Conservation (phyloP, 1,140 invertebrate genomes). For the Euura saliciscinereae region DNA sequence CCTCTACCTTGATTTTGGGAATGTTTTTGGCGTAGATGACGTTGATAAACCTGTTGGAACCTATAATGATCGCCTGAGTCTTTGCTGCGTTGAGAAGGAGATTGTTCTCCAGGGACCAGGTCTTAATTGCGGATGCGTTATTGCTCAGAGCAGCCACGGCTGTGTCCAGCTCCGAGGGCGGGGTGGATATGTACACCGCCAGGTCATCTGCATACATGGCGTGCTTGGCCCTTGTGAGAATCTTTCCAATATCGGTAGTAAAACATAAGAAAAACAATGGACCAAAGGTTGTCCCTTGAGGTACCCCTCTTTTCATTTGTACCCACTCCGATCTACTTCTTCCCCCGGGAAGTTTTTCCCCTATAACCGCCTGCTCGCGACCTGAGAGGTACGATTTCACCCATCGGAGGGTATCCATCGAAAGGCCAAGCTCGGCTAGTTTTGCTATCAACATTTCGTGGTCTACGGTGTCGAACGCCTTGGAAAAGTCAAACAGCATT, state of each 20-base stretch:
- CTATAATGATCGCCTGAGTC: background rate
- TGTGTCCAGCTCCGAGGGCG: background rate
- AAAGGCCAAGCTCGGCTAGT: conserved; percentile 10
- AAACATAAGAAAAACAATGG: background rate
- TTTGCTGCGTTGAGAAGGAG: background rate
- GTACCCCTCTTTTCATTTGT: background rate
- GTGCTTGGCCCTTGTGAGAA: background rate
- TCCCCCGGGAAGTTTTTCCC: background rate
- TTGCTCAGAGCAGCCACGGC: background rate
- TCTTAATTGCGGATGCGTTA: background rate
- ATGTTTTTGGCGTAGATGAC: background rate
- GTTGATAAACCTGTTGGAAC: background rate
- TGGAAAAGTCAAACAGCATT: conserved; percentile 23
- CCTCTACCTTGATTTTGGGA: no score
- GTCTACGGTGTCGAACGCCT: conserved; percentile 27
- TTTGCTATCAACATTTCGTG: conserved; percentile 22
- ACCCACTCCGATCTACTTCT: background rate
- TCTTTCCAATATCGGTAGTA: background rate
- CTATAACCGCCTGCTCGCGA: background rate
- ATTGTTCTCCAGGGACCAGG: background rate
- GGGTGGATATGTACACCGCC: background rate
- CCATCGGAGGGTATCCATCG: background rate
- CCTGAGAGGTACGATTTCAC: background rate
- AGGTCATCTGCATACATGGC: background rate
- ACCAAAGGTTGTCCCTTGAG: background rate